A percentile compares a stretch with the other conserved stretches of the same genome.
Conservation (phyloP, 2,888 invertebrate species). For the Schizaphis graminum region DNA sequence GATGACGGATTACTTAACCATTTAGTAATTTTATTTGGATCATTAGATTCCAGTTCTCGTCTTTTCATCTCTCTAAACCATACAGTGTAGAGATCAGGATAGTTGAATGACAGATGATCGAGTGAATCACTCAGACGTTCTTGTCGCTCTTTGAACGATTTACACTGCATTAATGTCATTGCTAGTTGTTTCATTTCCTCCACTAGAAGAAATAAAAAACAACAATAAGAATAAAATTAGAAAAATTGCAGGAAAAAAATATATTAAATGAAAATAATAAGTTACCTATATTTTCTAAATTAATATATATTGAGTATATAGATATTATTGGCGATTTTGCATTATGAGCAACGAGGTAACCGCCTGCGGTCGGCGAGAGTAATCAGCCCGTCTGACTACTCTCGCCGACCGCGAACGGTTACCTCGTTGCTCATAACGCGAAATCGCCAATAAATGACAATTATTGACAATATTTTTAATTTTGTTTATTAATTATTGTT, state of each 20-base stretch:
- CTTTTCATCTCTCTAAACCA: slow-evolving; percentile 32
- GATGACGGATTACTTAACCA: slow-evolving; percentile 19
- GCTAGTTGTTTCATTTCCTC: slow-evolving; percentile 17
- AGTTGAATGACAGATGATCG: neutral
- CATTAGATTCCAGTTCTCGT: slow-evolving; percentile 37
- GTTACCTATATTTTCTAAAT: too few species aligned
- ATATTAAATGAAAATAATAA: neutral
- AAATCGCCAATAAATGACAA: too few species aligned
- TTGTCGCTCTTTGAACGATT: slow-evolving; percentile 26
- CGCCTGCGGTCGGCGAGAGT: too few species aligned
- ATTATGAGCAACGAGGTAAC: too few species aligned
- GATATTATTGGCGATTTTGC: too few species aligned
- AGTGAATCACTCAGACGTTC: slow-evolving; percentile 6
- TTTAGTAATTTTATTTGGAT: slow-evolving; percentile 32
- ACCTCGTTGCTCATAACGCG: too few species aligned
- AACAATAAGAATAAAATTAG: neutral
- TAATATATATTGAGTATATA: too few species aligned
- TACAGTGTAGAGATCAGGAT: neutral
- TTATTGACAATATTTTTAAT: too few species aligned
- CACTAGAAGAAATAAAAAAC: slow-evolving; percentile 51
- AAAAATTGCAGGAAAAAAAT: neutral
- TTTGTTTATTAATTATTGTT: too few species aligned
- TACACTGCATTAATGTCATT: neutral
- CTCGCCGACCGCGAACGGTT: too few species aligned
- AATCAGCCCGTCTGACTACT: too few species aligned